Evolutionary conservation across 1,140 invertebrate genomes (phyloP).

Genomic region (Drosophila serrata): DNA sequence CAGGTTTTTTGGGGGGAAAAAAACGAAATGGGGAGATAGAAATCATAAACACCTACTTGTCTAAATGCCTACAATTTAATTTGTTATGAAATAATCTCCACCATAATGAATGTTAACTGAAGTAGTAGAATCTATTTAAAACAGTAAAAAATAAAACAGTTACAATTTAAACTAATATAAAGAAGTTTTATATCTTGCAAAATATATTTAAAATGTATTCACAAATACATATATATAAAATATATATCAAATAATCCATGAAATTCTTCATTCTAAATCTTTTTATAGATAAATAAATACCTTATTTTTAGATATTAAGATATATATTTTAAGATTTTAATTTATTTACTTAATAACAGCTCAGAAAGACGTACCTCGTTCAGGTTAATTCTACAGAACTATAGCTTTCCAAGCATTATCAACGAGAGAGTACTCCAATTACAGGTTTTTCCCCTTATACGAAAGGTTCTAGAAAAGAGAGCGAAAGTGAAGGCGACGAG

Average conservation of each 20-base stretch:
- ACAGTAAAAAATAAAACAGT: neutral
- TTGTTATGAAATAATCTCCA: neutral
- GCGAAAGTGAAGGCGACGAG: constrained; percentile 4
- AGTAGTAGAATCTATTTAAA: neutral
- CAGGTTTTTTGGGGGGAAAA: neutral
- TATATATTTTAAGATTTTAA: too few relatives aligned
- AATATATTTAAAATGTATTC: too few relatives aligned
- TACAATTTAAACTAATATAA: too few relatives aligned
- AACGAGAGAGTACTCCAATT: neutral
- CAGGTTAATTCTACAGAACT: neutral
- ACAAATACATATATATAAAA: too few relatives aligned
- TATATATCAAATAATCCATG: too few relatives aligned
- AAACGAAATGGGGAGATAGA: too few relatives aligned
- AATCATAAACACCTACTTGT: neutral
- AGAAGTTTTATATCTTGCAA: too few relatives aligned
- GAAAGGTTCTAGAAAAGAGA: constrained; percentile 6
- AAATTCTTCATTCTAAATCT: too few relatives aligned
- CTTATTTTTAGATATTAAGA: too few relatives aligned
- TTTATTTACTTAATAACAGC: neutral
- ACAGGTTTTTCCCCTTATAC: neutral
- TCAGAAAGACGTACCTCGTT: neutral
- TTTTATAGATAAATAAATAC: too few relatives aligned
- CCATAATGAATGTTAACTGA: neutral
- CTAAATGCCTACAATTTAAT: neutral
- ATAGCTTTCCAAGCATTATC: neutral